Base-by-base conservation (phyloP, 1,140 invertebrate species). In the Drosophila lini region DNA sequence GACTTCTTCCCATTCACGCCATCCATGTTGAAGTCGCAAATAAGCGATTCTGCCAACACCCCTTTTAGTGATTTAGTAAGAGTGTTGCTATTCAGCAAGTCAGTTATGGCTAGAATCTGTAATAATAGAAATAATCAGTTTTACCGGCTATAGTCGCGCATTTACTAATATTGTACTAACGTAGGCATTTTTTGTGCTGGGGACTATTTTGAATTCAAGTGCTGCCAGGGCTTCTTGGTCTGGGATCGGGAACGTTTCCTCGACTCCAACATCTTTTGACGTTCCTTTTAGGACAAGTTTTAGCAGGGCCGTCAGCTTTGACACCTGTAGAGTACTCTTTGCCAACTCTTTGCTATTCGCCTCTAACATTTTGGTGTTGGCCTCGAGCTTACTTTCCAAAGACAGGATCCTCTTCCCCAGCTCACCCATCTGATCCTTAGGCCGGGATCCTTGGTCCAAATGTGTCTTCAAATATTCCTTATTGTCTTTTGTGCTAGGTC, bases 1-100 rank as follows among this genome's bases (percentile, higher is more conserved):
- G 52, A 15, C 16, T 55, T 55, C 22, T 55, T 55, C 5, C 52
- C 52, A 55, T 22, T 55, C 3, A 55, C 16, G 13, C 50, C 50
- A 22, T 55, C 52, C 15, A 55, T 3, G 19, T 36, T 36, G 0
- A 55, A 55, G 32, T 55, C 52, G 32, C 52, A 55, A 15, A 55
- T 13, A 22, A 55, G 7, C 6, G 7, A 8, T n/a, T 55, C 32
- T 7, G 32, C 32, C 52, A 36, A 22, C 4, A 55, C 52, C 3
- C 13, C 10, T 36, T 55, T 38, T 15, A 52, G 10, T 11, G 48
- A 52, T 19, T 52, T 52, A 0, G 38, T 13, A 31, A 58, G 25
- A 19, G 11, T 15, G 13, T 16, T 52, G n/a, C 13, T 5, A 5
- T 32, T 52, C 31, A 52, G 31, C 19, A 52, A 13, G 13, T 52